Conservation (phyloP, 1,140 invertebrate species). For the Brachionus angularis region DNA sequence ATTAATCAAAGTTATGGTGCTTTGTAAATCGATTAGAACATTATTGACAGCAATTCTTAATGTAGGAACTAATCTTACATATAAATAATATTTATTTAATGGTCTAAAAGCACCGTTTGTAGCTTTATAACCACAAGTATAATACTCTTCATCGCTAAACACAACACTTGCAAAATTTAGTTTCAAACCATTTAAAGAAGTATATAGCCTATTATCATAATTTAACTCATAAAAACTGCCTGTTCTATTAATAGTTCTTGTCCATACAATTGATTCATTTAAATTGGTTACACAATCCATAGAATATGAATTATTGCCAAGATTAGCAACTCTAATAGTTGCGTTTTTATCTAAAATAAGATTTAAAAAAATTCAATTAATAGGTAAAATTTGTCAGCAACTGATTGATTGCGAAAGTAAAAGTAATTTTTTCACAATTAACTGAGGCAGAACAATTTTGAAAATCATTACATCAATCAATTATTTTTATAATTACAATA, state of each 20-base stretch:
- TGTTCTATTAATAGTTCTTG: neutral
- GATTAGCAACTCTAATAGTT: no score
- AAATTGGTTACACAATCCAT: neutral
- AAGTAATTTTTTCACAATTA: no score
- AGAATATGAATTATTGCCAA: neutral
- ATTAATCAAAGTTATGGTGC: neutral
- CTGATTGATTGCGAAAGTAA: no score
- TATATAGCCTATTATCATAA: neutral
- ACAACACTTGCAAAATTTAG: conserved; percentile 9
- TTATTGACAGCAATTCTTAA: neutral
- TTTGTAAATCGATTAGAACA: neutral
- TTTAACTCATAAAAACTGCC: neutral
- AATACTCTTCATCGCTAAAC: conserved; percentile 16
- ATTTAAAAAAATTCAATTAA: no score
- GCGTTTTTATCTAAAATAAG: no score
- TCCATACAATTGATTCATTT: neutral
- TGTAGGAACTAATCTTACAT: neutral
- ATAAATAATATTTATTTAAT: neutral
- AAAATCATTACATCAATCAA: no score
- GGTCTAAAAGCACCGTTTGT: neutral
- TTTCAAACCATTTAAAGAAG: neutral
- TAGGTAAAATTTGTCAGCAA: no score
- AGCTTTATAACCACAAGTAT: neutral
- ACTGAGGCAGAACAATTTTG: no score
- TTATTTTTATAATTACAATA: no score